Base-by-base conservation (phyloP, 2,888 invertebrate species). In the Dugesia japonica region DNA sequence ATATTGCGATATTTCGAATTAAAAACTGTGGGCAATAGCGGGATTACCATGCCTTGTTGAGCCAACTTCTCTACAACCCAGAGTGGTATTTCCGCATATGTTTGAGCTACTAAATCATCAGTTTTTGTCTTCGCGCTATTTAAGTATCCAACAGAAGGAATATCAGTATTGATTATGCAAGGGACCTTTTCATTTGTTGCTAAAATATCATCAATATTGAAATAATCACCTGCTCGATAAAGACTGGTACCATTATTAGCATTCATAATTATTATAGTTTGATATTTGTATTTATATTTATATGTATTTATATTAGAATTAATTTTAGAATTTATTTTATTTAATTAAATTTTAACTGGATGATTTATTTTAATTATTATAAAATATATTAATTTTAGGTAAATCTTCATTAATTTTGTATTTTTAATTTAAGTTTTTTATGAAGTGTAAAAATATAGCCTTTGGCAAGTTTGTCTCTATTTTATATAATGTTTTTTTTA, bases 181-280 rank as follows among this genome's bases (percentile, higher is more conserved):
- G 72, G 72, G 4, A 4, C 7, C 1, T 20, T 15, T 9, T 4
- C 72, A 28, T n/a, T n/a, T 4, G 26, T 28, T 9, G 72, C 72
- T n/a, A 72, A 20, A 28, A 72, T 72, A 28, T 72, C 72, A 72
- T 72, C 72, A 28, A 72, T 72, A 28, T 72, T 72, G 28, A 26
- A 28, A 20, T 72, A 72, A 28, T n/a, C 26, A 15, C 72, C 72
- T 56, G 56, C 56, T 4, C 17, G n/a, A 56, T 56, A 56, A 20
- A 56, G 23, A 56, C 56, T 56, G n/a, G 7, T 9, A n/a, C 17
- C 23, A 23, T 56, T n/a, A 23, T 17, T 38, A 17, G 4, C 4
- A 20, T 23, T 56, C 56, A 23, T 56, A n/a, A n/a, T n/a, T n/a
- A n/a, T n/a, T n/a, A n/a, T n/a, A n/a, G n/a, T n/a, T n/a, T n/a